phyloP scores from a whole-genome alignment of 2,113 vertebrate genomes.

The Morone saxatilis region DNA sequence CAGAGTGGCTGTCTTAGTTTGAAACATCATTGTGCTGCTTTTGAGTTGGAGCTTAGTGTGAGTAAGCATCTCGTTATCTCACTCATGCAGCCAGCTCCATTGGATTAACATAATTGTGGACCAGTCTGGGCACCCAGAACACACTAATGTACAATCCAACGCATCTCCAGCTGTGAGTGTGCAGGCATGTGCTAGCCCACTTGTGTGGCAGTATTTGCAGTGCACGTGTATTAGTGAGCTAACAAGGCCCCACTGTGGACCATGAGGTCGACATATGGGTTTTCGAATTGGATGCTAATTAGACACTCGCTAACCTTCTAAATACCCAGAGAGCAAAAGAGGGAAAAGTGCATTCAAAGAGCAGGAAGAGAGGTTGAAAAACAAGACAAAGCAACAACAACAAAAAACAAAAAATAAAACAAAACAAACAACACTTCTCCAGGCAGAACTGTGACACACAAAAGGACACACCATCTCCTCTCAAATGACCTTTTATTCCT shows the following conservation, averaged over 20 bases:
- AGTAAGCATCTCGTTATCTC: slow-evolving; percentile 72
- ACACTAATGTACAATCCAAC: slow-evolving; percentile 35
- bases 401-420: not conserved
- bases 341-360: slow-evolving; percentile 25
- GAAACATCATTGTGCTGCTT: slow-evolving; percentile 64
- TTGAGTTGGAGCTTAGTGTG: slow-evolving; percentile 65
- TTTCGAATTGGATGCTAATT: slow-evolving; percentile 47
- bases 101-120: slow-evolving; percentile 69
- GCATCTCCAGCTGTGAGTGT: slow-evolving; percentile 27
- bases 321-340: slow-evolving; percentile 35
- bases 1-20: slow-evolving; percentile 45
- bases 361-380: slow-evolving; percentile 42
- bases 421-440: slow-evolving; percentile 47
- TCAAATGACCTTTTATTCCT: slow-evolving; percentile 76
- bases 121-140: slow-evolving; percentile 52
- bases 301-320: slow-evolving; percentile 29
- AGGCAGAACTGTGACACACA: slow-evolving; percentile 66
- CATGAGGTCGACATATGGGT: not conserved
- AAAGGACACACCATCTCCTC: slow-evolving; percentile 74
- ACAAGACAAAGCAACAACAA: slow-evolving; percentile 29
- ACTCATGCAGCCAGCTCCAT: slow-evolving; percentile 61
- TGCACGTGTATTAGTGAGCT: not conserved
- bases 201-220: not conserved
- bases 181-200: not conserved
- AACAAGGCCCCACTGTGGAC: slow-evolving; percentile 1